Evolutionary conservation across 2,113 vertebrate species (phyloP).

Genomic region (Thymallus thymallus): DNA sequence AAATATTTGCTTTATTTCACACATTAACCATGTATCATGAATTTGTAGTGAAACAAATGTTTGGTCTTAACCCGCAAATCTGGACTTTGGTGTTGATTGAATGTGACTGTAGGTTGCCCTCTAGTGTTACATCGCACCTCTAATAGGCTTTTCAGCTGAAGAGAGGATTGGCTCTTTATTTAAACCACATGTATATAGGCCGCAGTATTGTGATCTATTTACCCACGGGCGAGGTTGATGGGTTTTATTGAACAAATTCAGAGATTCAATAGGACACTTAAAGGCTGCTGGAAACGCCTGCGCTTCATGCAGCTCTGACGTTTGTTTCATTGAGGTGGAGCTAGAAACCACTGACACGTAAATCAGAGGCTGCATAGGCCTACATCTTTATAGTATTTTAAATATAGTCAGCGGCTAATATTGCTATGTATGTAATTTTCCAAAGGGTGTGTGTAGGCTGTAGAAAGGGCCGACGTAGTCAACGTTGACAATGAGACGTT

Average conservation of each 20-base stretch:
- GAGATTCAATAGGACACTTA: not conserved
- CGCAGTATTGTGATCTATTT: too few species aligned
- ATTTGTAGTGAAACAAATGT: not conserved
- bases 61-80: not conserved
- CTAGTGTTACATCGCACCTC: not conserved
- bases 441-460: constrained; percentile 14
- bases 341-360: constrained; percentile 70
- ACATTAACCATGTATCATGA: not conserved
- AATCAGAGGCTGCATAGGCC: constrained; percentile 38
- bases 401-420: not conserved
- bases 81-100: not conserved
- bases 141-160: not conserved
- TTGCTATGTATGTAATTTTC: constrained; percentile 33
- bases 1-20: not conserved
- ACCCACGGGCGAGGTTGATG: too few species aligned
- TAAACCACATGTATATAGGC: not conserved
- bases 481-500: constrained; percentile 78
- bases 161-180: not conserved
- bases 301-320: constrained; percentile 1
- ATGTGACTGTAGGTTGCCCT: constrained; percentile 13
- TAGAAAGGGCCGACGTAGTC: constrained; percentile 25
- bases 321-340: constrained; percentile 60
- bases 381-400: constrained; percentile 18
- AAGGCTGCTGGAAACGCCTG: not conserved
- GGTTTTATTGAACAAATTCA: not conserved